phyloP scores from a whole-genome alignment of 2,888 invertebrate genomes.

The Syrphus vitripennis region DNA sequence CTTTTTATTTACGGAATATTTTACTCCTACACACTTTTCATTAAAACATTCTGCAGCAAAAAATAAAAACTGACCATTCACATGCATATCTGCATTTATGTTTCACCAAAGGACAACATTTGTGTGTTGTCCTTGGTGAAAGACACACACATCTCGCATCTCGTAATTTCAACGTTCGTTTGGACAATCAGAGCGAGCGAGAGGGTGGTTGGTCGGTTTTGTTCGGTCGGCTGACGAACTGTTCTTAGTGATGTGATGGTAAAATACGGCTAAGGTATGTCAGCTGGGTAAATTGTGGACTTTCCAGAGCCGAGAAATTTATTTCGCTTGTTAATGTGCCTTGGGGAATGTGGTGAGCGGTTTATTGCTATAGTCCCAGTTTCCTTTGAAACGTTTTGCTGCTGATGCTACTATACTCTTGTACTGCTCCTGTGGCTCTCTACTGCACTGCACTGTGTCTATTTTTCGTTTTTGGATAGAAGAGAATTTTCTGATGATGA shows the following conservation, averaged over 20 bases:
- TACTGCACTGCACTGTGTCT: constrained; percentile 17
- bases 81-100: not conserved
- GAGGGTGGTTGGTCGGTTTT: no score
- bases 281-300: constrained; percentile 58
- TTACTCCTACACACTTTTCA: not conserved
- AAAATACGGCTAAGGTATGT: constrained; percentile 42
- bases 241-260: constrained; percentile 17
- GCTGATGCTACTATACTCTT: not conserved
- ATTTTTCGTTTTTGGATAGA: constrained; percentile 33
- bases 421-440: not conserved
- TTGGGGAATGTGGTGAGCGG: constrained; percentile 68
- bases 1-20: no score
- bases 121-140: not conserved
- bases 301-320: constrained; percentile 56
- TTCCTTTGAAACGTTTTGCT: constrained; percentile 39
- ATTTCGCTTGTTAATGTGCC: constrained; percentile 70
- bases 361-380: constrained; percentile 55
- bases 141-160: not conserved
- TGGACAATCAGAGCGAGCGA: not conserved
- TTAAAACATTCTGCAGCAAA: no score
- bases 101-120: not conserved
- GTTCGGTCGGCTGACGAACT: not conserved
- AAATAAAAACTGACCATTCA: no score
- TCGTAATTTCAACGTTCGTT: not conserved
- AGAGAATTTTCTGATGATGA: constrained; percentile 46